Base-by-base conservation (phyloP, 2,888 invertebrate genomes). In the Neoitamus cyanurus region DNA sequence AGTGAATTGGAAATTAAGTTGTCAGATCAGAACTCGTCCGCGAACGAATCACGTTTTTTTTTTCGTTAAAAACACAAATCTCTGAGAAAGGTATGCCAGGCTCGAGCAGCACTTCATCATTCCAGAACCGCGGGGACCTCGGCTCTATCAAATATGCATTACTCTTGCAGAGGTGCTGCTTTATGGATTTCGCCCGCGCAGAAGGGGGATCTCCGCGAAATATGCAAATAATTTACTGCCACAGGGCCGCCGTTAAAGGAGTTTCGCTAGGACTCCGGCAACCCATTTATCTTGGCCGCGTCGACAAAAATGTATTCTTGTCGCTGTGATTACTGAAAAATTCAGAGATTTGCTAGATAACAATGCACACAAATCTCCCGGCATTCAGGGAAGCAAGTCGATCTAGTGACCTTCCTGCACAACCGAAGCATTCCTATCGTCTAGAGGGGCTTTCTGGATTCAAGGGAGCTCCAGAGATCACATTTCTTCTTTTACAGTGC, bases 201-300 rank as follows among this genome's bases (percentile, higher is more conserved):
- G 15, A 48, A 20, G 25, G 58, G 58, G 58, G 9, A 20, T 58
- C 58, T 58, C 58, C 58, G 58, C 58, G 20, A 20, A 58, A 58
- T 58, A 58, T 58, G 58, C 58, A 58, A 58, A 58, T 58, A 58
- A 58, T 58, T 58, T 58, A 58, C 58, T 58, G 58, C 58, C 58
- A 58, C 25, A 58, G 58, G 58, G 70, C 70, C 30, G 7, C 70
- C 70, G 31, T 30, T 70, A n/a, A 9, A 73, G 36, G 36, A 73
- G 4, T 20, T 34, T 73, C 73, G 5, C 31, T 3, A 20, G 20
- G 15, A 73, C 20, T 73, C 73, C 73, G 15, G 7, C 73, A 73
- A 73, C 20, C 73, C 73, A 73, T 73, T 73, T 36, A 73, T 73
- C 73, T 31, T 73, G n/a, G 20, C 20, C 36, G 20, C 36, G 73